Evolutionary conservation across 1,140 invertebrate genomes (phyloP).

Genomic region (Trinorchestia longiramus): DNA sequence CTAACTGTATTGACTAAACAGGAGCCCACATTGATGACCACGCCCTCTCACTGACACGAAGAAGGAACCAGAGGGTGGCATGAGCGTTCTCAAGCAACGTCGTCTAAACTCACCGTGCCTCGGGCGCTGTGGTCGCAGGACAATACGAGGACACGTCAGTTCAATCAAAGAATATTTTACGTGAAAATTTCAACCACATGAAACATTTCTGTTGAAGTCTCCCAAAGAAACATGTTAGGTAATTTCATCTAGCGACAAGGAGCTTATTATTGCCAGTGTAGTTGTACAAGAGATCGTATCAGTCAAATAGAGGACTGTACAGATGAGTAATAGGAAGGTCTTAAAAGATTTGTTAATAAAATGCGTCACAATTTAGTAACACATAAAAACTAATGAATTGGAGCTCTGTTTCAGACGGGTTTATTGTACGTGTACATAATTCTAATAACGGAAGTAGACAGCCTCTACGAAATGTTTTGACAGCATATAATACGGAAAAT

Average conservation of each 20-base stretch:
- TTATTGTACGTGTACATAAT: background rate
- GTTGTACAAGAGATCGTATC: too few relatives aligned
- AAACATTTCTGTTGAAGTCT: too few relatives aligned
- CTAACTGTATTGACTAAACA: too few relatives aligned
- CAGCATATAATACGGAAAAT: background rate
- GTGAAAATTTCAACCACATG: background rate
- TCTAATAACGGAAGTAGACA: background rate
- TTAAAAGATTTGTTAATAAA: background rate
- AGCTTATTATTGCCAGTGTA: too few relatives aligned
- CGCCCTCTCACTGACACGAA: background rate
- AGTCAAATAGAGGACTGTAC: too few relatives aligned
- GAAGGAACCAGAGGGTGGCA: slow-evolving; percentile 1
- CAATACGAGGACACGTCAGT: background rate
- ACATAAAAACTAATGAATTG: background rate
- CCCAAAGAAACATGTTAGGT: too few relatives aligned
- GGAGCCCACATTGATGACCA: background rate
- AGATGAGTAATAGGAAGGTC: too few relatives aligned
- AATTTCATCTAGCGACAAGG: too few relatives aligned
- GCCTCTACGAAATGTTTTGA: background rate
- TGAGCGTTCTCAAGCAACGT: background rate
- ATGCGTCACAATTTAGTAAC: background rate
- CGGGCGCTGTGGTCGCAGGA: background rate
- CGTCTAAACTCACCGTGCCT: slow-evolving; percentile 19
- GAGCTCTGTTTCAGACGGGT: background rate
- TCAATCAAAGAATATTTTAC: background rate